A percentile compares a stretch with the other conserved stretches of the same genome.
Evolutionary conservation across 2,888 invertebrate genomes (phyloP).

Genomic region (Apotomis turbidana): DNA sequence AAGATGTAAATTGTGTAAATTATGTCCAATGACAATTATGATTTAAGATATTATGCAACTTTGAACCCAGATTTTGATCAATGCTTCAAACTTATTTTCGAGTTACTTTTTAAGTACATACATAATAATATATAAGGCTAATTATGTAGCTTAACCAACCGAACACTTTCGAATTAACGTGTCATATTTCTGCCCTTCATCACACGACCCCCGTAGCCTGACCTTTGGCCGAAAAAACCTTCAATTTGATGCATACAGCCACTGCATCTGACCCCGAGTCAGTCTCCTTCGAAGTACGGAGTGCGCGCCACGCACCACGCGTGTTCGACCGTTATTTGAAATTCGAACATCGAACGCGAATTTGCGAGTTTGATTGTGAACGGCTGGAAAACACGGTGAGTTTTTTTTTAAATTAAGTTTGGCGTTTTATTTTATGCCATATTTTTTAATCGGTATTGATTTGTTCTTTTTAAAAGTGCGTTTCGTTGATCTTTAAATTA

Average conservation of each 20-base stretch:
- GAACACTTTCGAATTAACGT: too few relatives aligned
- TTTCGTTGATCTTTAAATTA: too few relatives aligned
- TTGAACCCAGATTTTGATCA: too few relatives aligned
- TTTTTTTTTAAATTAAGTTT: neutral
- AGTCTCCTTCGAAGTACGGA: neutral
- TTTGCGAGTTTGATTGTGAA: neutral
- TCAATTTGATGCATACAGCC: constrained; percentile 27
- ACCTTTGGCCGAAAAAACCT: constrained; percentile 32
- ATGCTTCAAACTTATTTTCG: too few relatives aligned
- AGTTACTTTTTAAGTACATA: too few relatives aligned
- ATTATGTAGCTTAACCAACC: too few relatives aligned
- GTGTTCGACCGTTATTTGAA: neutral
- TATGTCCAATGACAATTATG: too few relatives aligned
- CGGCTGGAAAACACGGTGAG: constrained; percentile 23
- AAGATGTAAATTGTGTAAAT: too few relatives aligned
- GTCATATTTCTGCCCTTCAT: constrained; percentile 12
- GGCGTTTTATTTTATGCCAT: too few relatives aligned
- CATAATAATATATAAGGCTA: too few relatives aligned
- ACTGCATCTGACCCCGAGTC: constrained; percentile 29
- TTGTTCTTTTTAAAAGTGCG: too few relatives aligned
- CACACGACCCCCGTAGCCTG: constrained; percentile 5
- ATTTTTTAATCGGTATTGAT: neutral
- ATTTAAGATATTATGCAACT: too few relatives aligned
- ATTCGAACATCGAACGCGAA: neutral
- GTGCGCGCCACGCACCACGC: constrained; percentile 18